Evolutionary conservation across 2,797 vertebrate genomes (phyloP), one percentile per base, ranked within the genome.

Genomic region (Manis javanica): DNA sequence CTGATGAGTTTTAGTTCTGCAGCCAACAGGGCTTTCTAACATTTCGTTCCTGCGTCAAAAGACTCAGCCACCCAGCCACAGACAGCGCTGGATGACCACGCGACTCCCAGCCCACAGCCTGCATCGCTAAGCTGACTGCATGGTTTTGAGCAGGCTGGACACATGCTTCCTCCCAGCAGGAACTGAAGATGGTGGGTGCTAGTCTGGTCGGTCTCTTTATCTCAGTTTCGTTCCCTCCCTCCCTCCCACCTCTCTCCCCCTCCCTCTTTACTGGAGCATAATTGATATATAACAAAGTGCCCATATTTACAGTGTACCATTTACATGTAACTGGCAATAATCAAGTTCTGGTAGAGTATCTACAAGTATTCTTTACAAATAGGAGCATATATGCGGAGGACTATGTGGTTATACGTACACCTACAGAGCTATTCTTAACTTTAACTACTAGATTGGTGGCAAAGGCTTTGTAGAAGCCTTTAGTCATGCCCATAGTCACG

Each of bases 61-160:
- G 19, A 23, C 39, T 46, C 34, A 91, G 7, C 64, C 15, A 23
- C n/a, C 24, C n/a, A 87, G 63, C 39, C 37, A 42, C 23, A 34
- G 61, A 86, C 37, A 7, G 12, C 69, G 46, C 74, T 57, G 46
- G 66, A 42, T 53, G 57, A 15, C 61, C 34, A 4, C 11, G 26
- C 51, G 29, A 3, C 24, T 49, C 66, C 42, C 2, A 8, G 69
- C 15, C 68, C 6, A 6, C 26, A 39, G 42, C 9, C 8, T 11
- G n/a, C 0, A 2, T 49, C 26, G 0, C 64, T 31, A 15, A 42
- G 21, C 26, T 64, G 9, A 26, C 37, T 21, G 18, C 31, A 0
- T 57, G 37, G 26, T 34, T 87, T 49, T 21, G 75, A 77, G 53
- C 21, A 59, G 34, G 59, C 37, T 19, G 24, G 91, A 57, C 31